A percentile compares a stretch with the other conserved stretches of the same genome.
These are phyloP conservation scores for Phlogophora meticulosa DNA, from an alignment of 2,888 invertebrate species.

Conservation along the genomic window DNA sequence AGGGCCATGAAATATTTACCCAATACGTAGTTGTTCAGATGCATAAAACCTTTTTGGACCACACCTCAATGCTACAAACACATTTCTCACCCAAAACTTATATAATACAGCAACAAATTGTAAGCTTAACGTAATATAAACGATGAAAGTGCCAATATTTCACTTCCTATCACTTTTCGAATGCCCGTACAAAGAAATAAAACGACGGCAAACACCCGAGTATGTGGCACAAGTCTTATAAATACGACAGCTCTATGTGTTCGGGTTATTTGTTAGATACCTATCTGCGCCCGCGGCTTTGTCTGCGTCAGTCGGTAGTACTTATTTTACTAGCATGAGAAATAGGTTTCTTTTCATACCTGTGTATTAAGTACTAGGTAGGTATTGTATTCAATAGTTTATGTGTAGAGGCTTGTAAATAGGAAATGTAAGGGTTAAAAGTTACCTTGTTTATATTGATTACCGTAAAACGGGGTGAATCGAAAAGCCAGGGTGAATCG, in stretches of 20 bases:
- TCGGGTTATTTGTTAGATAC: slow-evolving; percentile 41
- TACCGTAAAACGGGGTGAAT: too few relatives aligned
- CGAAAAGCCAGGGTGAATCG: too few relatives aligned
- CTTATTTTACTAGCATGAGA: slow-evolving; percentile 33
- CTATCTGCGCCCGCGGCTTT: slow-evolving; percentile 28
- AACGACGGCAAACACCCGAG: slow-evolving; percentile 27
- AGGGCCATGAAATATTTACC: too few relatives aligned
- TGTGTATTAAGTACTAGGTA: slow-evolving; percentile 19
- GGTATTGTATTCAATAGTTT: slow-evolving; percentile 14
- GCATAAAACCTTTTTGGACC: slow-evolving; percentile 5
- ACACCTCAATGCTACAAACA: slow-evolving; percentile 33
- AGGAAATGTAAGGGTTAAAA: background rate
- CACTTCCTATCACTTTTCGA: slow-evolving; percentile 52
- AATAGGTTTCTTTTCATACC: slow-evolving; percentile 25
- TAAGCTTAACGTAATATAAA: slow-evolving; percentile 54
- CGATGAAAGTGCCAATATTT: slow-evolving; percentile 53
- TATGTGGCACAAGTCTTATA: slow-evolving; percentile 34
- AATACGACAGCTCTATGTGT: slow-evolving; percentile 42
- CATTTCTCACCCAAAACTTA: slow-evolving; percentile 30
- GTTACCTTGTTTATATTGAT: background rate
- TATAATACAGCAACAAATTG: slow-evolving; percentile 44
- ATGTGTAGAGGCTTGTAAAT: background rate
- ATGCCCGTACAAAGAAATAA: slow-evolving; percentile 50
- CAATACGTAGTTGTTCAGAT: too few relatives aligned
- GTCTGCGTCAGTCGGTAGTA: slow-evolving; percentile 34